A percentile compares a stretch with the other conserved stretches of the same genome.
Evolutionary conservation across 2,888 invertebrate genomes (phyloP).

Genomic region (Meandrusa payeni): DNA sequence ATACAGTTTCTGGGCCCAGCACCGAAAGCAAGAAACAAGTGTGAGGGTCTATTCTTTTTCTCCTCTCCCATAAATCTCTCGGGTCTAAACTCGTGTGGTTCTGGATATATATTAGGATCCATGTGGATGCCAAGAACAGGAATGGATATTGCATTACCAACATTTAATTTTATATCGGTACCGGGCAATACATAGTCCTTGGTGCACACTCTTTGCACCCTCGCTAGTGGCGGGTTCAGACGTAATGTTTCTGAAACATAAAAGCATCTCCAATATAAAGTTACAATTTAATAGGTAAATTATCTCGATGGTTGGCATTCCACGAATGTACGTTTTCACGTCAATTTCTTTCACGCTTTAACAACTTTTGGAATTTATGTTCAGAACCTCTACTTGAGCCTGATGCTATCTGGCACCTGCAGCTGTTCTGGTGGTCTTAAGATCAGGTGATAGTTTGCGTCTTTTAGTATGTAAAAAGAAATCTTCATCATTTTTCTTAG

Average conservation of each 20-base stretch:
- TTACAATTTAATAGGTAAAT: too few species aligned
- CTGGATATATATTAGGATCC: slow-evolving; percentile 77
- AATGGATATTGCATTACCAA: slow-evolving; percentile 66
- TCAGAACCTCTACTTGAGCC: too few species aligned
- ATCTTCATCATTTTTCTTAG: too few species aligned
- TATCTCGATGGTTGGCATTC: too few species aligned
- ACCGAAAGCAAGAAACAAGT: slow-evolving; percentile 78
- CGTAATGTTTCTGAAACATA: slow-evolving; percentile 81
- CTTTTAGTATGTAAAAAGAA: too few species aligned
- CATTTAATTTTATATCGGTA: slow-evolving; percentile 59
- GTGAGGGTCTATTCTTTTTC: slow-evolving; percentile 68
- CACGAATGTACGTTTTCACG: too few species aligned
- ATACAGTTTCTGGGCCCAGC: slow-evolving; percentile 76
- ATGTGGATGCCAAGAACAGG: slow-evolving; percentile 75
- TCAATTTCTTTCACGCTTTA: too few species aligned
- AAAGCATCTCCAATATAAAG: too few species aligned
- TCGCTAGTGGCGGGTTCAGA: slow-evolving; percentile 77
- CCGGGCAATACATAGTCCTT: slow-evolving; percentile 77
- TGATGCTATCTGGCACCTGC: too few species aligned
- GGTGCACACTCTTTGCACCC: slow-evolving; percentile 76
- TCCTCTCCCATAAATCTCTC: slow-evolving; percentile 79
- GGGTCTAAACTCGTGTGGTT: slow-evolving; percentile 75
- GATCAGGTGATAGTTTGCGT: too few species aligned
- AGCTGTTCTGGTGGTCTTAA: too few species aligned
- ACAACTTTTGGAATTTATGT: too few species aligned